Evolutionary conservation across 2,888 invertebrate genomes (phyloP).

Genomic region (Yponomeuta malinellus): DNA sequence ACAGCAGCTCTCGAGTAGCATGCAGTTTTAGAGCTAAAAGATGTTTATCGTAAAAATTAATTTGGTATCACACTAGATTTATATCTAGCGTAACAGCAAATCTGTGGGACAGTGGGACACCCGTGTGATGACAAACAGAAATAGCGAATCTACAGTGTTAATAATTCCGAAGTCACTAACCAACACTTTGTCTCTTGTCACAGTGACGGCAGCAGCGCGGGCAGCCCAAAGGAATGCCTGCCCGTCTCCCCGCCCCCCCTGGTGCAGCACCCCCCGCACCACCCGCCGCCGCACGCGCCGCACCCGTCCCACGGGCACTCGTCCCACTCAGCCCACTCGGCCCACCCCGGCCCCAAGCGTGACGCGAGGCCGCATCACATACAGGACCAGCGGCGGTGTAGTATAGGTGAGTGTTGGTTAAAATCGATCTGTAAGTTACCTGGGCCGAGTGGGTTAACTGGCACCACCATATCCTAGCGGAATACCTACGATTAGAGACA

Average conservation of each 20-base stretch:
- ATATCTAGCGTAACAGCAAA: too few species aligned
- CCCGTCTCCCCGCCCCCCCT: slow-evolving; percentile 58
- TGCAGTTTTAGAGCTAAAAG: too few species aligned
- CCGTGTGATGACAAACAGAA: too few species aligned
- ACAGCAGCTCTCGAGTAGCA: too few species aligned
- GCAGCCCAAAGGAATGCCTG: slow-evolving; percentile 68
- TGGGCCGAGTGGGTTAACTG: neutral
- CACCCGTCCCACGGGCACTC: slow-evolving; percentile 21
- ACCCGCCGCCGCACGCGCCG: slow-evolving; percentile 27
- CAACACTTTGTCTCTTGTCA: neutral
- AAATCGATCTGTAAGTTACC: neutral
- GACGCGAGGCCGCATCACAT: slow-evolving; percentile 7
- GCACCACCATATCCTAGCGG: neutral
- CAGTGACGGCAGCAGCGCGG: slow-evolving; percentile 70
- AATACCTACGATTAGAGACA: too few species aligned
- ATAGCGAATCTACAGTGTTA: too few species aligned
- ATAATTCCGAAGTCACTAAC: neutral
- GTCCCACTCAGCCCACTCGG: slow-evolving; percentile 26
- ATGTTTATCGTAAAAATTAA: too few species aligned
- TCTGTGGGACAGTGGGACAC: too few species aligned
- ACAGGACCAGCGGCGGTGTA: slow-evolving; percentile 10
- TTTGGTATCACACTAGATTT: too few species aligned
- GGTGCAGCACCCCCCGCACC: slow-evolving; percentile 29
- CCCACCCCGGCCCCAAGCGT: slow-evolving; percentile 17
- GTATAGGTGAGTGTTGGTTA: neutral